Conservation (phyloP, 2,113 vertebrate genomes). For the Pteropus alecto region DNA sequence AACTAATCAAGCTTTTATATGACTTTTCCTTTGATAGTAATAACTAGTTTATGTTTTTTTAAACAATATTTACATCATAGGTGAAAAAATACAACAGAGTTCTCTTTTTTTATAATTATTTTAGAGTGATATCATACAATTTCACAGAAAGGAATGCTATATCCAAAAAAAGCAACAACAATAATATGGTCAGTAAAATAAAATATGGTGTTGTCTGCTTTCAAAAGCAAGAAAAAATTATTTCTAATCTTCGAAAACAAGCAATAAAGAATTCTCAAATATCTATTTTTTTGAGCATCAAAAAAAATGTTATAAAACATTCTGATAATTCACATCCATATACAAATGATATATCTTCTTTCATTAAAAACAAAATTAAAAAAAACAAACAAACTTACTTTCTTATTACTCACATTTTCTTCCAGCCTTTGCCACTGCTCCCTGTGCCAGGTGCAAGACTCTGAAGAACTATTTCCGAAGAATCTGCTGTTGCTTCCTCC, state of each 20-base stretch:
- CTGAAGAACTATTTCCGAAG: not conserved
- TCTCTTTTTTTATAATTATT: not conserved
- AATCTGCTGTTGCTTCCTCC: no score
- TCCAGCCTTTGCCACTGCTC: not conserved
- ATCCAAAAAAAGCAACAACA: not conserved
- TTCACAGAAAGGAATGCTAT: not conserved
- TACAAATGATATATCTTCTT: not conserved
- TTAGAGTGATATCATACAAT: not conserved
- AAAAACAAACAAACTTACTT: not conserved
- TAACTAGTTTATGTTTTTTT: not conserved
- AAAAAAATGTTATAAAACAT: not conserved
- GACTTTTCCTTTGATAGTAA: not conserved
- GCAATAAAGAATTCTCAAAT: constrained; percentile 28
- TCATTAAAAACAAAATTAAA: not conserved
- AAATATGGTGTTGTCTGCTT: not conserved
- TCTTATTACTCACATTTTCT: not conserved
- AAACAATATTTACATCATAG: not conserved
- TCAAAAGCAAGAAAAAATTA: not conserved
- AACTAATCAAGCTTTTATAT: not conserved
- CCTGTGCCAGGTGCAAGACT: not conserved
- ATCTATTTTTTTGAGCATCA: not conserved
- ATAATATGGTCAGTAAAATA: not conserved
- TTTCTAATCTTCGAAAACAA: constrained; percentile 34
- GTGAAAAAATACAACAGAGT: not conserved
- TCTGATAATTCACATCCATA: not conserved